Base-by-base conservation (phyloP, 2,113 vertebrate species). In the Progne subis region DNA sequence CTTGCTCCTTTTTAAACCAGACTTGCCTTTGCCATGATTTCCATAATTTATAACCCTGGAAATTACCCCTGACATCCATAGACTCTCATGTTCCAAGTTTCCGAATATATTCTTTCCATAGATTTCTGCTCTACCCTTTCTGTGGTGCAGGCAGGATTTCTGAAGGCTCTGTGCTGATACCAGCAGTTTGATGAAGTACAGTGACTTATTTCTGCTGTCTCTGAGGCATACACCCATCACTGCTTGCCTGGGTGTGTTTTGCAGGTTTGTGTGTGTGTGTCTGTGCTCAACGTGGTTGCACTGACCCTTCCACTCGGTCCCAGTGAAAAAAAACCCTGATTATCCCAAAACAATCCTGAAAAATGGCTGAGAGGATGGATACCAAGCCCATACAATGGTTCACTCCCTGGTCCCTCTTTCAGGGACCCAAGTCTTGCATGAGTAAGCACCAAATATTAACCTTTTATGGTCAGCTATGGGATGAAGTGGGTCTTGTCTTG, bases 11-110 rank as follows among this genome's bases (percentile, higher is more conserved):
- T 43, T 29, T 68, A 92, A 95, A 80, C 44, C 57, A 81, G 92
- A 52, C 52, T 76, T 80, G 28, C 29, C 65, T 95, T 95, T 93
- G 82, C 53, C 46, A 57, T 19, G 24, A 86, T 82, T 94, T 94
- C 85, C 37, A 8, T 82, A 63, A 95, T 87, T 94, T 93, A 90
- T 80, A 94, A 91, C 39, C 41, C 39, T 64, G 59, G 74, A 93
- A 96, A 97, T 96, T 96, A 96, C 85, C 67, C 69, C 60, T 92
- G 89, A 93, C 67, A 84, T 92, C 64, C 84, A 79, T 44, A 78
- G 85, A 86, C 85, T 93, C 61, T 57, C 55, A 49, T 31, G 69
- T 93, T 92, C 82, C 74, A 89, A 96, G 78, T 85, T 92, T 79
- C 72, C 79, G 57, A 80, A 85, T 80, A 52, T 52, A 57, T 57